These are phyloP conservation scores for Morone saxatilis DNA, from an alignment of 2,113 vertebrate species.

Conservation along the genomic window DNA sequence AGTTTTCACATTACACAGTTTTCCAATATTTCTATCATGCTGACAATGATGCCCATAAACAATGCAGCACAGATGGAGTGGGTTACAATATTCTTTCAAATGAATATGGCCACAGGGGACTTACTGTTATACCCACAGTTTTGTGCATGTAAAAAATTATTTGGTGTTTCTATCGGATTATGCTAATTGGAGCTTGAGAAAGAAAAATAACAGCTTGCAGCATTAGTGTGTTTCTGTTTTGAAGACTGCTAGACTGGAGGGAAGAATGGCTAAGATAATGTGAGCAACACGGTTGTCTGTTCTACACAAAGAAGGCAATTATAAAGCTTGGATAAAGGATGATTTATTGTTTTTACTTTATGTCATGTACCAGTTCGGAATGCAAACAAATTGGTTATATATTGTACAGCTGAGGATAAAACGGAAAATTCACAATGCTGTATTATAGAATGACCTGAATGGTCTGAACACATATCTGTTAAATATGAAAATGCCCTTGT, in stretches of 20 bases:
- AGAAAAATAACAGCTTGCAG: constrained; percentile 2
- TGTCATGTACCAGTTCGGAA: background rate
- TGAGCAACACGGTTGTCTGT: too few species aligned
- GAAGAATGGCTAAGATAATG: background rate
- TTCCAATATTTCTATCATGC: background rate
- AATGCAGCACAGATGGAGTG: background rate
- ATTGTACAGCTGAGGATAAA: background rate
- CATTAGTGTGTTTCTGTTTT: background rate
- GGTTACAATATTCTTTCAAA: background rate
- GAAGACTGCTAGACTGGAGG: background rate
- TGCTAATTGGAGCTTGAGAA: constrained; percentile 5
- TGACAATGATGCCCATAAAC: background rate
- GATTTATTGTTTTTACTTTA: background rate
- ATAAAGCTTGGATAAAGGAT: background rate
- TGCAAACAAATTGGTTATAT: background rate
- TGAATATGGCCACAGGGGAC: background rate
- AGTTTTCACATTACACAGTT: background rate
- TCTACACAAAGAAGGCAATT: background rate
- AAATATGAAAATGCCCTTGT: background rate
- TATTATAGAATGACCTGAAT: too few species aligned
- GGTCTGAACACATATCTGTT: background rate
- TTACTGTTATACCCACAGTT: background rate
- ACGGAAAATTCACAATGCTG: background rate
- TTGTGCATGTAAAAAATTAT: background rate
- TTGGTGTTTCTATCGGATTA: background rate